Evolutionary conservation across 2,113 vertebrate species (phyloP).

Genomic region (Gallinago paraguaiae): DNA sequence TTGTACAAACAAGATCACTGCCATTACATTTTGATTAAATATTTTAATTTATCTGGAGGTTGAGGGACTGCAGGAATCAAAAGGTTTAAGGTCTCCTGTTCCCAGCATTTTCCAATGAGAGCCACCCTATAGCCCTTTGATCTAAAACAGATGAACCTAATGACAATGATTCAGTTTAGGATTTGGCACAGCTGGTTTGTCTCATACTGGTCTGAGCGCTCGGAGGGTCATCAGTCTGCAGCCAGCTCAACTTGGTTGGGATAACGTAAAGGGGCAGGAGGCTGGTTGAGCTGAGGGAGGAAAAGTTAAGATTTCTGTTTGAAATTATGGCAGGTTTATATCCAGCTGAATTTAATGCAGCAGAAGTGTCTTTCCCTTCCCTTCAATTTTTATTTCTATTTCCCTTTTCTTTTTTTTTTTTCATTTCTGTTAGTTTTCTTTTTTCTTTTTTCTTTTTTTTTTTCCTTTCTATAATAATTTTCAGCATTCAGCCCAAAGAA

Average conservation of each 20-base stretch:
- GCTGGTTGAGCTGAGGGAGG: background rate
- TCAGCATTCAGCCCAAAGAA: background rate
- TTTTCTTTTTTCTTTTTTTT: too few species aligned
- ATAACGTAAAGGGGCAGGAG: background rate
- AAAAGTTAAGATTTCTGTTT: conserved; percentile 9
- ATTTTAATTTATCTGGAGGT: conserved; percentile 74
- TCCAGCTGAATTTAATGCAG: background rate
- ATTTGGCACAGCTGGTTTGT: conserved; percentile 52
- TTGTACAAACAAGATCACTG: conserved; percentile 75
- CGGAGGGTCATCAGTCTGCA: background rate
- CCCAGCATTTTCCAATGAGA: background rate
- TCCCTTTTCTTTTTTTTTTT: background rate
- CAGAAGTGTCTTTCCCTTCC: background rate
- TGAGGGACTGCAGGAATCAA: conserved; percentile 18
- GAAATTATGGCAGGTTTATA: background rate
- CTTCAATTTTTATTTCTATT: too few species aligned
- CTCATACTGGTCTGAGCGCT: background rate
- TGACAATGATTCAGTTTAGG: background rate
- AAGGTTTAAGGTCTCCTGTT: conserved; percentile 31
- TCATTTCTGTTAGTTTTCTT: background rate
- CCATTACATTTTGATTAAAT: conserved; percentile 78
- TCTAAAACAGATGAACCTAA: conserved; percentile 43
- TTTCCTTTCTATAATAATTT: background rate
- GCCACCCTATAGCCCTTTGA: background rate
- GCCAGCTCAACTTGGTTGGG: background rate